Conservation (phyloP, 2,113 vertebrate genomes). For the Ranitomeya variabilis region DNA sequence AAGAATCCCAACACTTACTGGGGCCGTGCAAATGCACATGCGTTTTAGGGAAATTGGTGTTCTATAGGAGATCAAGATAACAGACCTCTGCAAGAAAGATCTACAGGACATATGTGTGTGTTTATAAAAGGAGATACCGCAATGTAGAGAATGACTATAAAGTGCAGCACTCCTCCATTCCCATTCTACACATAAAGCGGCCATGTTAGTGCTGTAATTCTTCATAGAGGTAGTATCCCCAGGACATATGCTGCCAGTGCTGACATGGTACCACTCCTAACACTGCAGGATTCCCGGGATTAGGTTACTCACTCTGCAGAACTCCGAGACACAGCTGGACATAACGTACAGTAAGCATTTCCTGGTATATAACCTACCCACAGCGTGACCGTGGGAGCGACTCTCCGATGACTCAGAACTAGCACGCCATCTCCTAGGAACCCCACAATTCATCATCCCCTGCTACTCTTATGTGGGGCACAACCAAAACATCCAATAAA, state of each 20-base stretch:
- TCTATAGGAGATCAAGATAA: not conserved
- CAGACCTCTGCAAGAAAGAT: not conserved
- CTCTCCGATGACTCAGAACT: not conserved
- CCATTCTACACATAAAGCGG: not conserved
- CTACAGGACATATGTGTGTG: not conserved
- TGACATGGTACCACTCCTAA: not conserved
- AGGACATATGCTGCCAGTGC: not conserved
- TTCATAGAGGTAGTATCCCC: not conserved
- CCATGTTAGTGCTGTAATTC: not conserved
- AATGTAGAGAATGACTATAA: too few species aligned
- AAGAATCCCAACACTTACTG: not conserved
- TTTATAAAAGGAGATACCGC: not conserved
- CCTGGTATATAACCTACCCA: not conserved
- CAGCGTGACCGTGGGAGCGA: not conserved
- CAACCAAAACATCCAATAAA: not conserved
- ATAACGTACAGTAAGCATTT: constrained; percentile 14
- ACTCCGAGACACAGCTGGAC: not conserved
- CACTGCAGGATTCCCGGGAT: constrained; percentile 4
- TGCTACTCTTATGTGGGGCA: not conserved
- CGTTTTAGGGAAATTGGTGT: not conserved
- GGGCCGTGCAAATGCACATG: not conserved
- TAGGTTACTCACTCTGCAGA: constrained; percentile 14
- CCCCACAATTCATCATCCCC: not conserved
- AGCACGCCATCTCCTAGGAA: constrained; percentile 3
- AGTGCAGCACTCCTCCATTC: too few species aligned